Conservation (phyloP, 1,140 invertebrate genomes). For the Cydia pomonella region DNA sequence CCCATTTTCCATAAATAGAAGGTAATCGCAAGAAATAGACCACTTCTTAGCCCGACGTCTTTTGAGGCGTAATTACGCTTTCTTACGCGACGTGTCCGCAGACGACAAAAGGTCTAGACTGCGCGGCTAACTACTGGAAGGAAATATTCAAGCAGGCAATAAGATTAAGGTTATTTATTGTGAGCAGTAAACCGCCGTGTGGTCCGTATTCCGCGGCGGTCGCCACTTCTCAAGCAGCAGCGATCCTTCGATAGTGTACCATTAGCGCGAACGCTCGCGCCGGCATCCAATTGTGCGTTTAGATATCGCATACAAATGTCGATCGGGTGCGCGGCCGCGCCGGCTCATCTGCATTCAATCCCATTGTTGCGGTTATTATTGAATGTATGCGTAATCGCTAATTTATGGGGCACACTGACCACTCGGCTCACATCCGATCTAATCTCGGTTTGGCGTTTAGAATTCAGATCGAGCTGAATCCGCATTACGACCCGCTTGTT, state of each 20-base stretch:
- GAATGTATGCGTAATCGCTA: conserved; percentile 71
- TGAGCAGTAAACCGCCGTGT: conserved; percentile 59
- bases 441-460: conserved; percentile 44
- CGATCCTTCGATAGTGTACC: conserved; percentile 77
- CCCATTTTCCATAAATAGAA: conserved; percentile 30
- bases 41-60: conserved; percentile 16
- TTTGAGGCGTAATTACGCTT: conserved; percentile 31
- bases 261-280: conserved; percentile 78
- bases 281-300: conserved; percentile 78
- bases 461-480: conserved; percentile 31
- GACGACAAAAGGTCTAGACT: conserved; percentile 28
- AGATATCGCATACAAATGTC: conserved; percentile 80
- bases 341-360: conserved; percentile 78
- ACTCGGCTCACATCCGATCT: conserved; percentile 49
- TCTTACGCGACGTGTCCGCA: conserved; percentile 24
- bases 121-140: conserved; percentile 29
- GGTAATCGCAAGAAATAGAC: conserved; percentile 32
- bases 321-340: conserved; percentile 60
- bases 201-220: conserved; percentile 68
- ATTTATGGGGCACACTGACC: conserved; percentile 66
- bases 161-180: conserved; percentile 58
- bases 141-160: conserved; percentile 32
- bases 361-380: conserved; percentile 79
- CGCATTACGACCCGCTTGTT: conserved; percentile 37
- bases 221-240: conserved; percentile 65